Conservation (phyloP, 2,888 invertebrate genomes). For the Julus scanicus region DNA sequence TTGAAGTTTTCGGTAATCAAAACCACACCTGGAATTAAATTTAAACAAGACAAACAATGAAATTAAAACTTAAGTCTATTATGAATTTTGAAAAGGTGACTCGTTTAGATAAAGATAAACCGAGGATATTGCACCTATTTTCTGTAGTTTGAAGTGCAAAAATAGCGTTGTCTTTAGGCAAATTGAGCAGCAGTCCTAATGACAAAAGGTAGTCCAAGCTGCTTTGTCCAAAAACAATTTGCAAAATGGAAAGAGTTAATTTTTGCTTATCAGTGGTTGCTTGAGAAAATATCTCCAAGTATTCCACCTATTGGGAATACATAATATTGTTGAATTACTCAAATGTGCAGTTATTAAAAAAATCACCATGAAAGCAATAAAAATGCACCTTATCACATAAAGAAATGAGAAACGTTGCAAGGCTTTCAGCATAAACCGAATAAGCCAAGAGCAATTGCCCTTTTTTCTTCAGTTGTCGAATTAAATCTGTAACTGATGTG, state of each 20-base stretch:
- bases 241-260: background rate
- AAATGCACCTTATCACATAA: background rate
- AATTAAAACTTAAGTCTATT: background rate
- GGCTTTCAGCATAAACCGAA: background rate
- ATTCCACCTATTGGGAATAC: too few relatives aligned
- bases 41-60: background rate
- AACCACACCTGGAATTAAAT: background rate
- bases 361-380: background rate
- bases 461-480: background rate
- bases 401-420: background rate
- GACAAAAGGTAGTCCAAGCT: slow-evolving; percentile 13
- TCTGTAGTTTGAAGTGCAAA: background rate
- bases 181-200: background rate
- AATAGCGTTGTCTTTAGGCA: background rate
- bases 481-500: background rate
- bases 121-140: background rate
- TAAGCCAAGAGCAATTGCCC: slow-evolving; percentile 40
- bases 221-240: background rate
- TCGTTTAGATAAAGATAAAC: too few relatives aligned
- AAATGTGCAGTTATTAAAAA: background rate
- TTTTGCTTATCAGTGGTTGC: background rate
- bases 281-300: background rate
- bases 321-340: background rate
- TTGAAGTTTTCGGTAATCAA: slow-evolving; percentile 48
- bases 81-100: too few relatives aligned